phyloP scores from a whole-genome alignment of 1,140 invertebrate species.

The Scaptomyza graminum region DNA sequence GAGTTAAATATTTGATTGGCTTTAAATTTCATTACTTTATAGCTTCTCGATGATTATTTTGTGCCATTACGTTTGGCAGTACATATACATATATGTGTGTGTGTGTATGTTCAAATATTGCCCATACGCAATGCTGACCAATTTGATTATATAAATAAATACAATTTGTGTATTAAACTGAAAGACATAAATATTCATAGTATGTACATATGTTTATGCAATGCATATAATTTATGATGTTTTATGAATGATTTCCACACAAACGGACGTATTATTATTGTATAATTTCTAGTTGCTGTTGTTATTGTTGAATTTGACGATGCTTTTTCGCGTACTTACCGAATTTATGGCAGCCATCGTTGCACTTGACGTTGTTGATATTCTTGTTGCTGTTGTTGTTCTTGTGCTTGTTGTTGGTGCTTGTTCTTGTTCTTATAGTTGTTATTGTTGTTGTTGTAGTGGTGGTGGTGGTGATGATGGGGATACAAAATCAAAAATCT shows the following conservation, averaged over 20 bases:
- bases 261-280: slow-evolving; percentile 22
- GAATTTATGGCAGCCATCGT: slow-evolving; percentile 83
- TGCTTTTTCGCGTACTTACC: slow-evolving; percentile 74
- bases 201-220: slow-evolving; percentile 25
- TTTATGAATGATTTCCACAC: slow-evolving; percentile 64
- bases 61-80: slow-evolving; percentile 29
- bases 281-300: slow-evolving; percentile 34
- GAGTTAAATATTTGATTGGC: slow-evolving; percentile 36
- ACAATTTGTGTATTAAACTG: slow-evolving; percentile 33
- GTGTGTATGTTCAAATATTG: slow-evolving; percentile 27
- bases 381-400: slow-evolving; percentile 56
- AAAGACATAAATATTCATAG: slow-evolving; percentile 38
- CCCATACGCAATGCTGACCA: slow-evolving; percentile 37
- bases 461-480: slow-evolving; percentile 79
- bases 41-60: slow-evolving; percentile 38
- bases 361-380: slow-evolving; percentile 76
- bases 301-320: slow-evolving; percentile 30
- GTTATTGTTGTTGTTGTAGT: slow-evolving; percentile 66
- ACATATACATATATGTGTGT: neutral
- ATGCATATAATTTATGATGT: slow-evolving; percentile 40
- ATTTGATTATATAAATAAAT: slow-evolving; percentile 46
- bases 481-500: slow-evolving; percentile 83
- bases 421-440: slow-evolving; percentile 64
- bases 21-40: slow-evolving; percentile 55
- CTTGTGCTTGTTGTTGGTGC: slow-evolving; percentile 43